phyloP scores from a whole-genome alignment of 2,888 invertebrate genomes.

The Stenoptilia bipunctidactyla region DNA sequence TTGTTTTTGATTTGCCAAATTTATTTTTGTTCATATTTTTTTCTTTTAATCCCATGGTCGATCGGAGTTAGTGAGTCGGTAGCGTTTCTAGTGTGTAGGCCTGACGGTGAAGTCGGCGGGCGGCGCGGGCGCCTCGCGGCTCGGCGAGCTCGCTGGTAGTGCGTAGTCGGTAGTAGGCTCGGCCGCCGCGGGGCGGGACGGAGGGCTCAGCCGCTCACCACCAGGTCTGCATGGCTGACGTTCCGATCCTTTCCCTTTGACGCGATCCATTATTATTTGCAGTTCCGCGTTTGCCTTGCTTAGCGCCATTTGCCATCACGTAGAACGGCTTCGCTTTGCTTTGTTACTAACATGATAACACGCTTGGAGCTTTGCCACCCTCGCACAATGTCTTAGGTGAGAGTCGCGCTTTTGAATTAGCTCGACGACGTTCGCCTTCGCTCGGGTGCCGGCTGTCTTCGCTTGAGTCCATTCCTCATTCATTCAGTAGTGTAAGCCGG shows the following conservation, averaged over 20 bases:
- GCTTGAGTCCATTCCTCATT: not conserved
- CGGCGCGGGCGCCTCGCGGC: conserved; percentile 26
- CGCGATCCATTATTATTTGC: conserved; percentile 27
- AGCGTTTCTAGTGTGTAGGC: conserved; percentile 65
- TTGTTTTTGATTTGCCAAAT: conserved; percentile 60
- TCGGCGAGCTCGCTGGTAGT: conserved; percentile 47
- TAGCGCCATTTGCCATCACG: conserved; percentile 30
- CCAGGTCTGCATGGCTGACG: conserved; percentile 56
- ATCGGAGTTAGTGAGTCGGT: conserved; percentile 66
- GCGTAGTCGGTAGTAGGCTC: conserved; percentile 21
- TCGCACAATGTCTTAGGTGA: conserved; percentile 20
- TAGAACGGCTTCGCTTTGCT: conserved; percentile 34
- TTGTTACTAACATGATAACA: conserved; percentile 39
- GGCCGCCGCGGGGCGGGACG: conserved; percentile 20
- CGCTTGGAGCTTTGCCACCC: conserved; percentile 37
- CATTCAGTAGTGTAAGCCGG: no score
- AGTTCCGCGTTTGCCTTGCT: conserved; percentile 51
- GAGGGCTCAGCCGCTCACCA: conserved; percentile 33
- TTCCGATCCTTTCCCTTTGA: conserved; percentile 15
- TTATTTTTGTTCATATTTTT: conserved; percentile 39
- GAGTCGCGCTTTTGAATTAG: conserved; percentile 12
- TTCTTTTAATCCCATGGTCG: conserved; percentile 53
- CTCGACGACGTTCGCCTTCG: not conserved
- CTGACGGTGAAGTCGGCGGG: conserved; percentile 58
- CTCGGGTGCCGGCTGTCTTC: not conserved